A percentile compares a stretch with the other conserved stretches of the same genome.
phyloP scores from a whole-genome alignment of 2,888 invertebrate genomes.

The Lobophora halterata region DNA sequence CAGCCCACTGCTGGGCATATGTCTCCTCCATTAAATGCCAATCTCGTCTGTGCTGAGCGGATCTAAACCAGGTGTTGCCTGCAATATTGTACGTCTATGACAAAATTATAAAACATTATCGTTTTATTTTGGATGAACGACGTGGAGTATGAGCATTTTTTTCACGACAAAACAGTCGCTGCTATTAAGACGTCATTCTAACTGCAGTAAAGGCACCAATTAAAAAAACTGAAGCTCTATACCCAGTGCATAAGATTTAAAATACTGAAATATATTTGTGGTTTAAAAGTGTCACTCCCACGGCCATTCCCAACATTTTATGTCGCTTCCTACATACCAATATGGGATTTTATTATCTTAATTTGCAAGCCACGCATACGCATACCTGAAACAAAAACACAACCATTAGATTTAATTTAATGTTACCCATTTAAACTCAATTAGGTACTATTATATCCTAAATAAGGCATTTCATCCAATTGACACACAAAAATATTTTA shows the following conservation, averaged over 20 bases:
- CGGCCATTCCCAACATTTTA: slow-evolving; percentile 28
- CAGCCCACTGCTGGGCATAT: too few relatives aligned
- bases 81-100: too few relatives aligned
- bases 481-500: background rate
- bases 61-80: too few relatives aligned
- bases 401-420: slow-evolving; percentile 19
- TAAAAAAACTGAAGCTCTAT: too few relatives aligned
- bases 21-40: too few relatives aligned
- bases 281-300: slow-evolving; percentile 22
- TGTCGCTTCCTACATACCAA: slow-evolving; percentile 38
- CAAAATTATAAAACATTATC: too few relatives aligned
- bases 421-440: slow-evolving; percentile 10
- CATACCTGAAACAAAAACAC: slow-evolving; percentile 52
- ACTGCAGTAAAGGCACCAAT: too few relatives aligned
- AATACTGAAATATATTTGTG: background rate
- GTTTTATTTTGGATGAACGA: too few relatives aligned
- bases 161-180: too few relatives aligned
- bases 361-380: slow-evolving; percentile 15
- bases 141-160: too few relatives aligned
- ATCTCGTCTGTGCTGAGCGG: too few relatives aligned
- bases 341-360: slow-evolving; percentile 21
- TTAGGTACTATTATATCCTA: slow-evolving; percentile 14
- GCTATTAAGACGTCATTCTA: too few relatives aligned
- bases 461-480: slow-evolving; percentile 1
- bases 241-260: background rate